Conservation (phyloP, 2,113 vertebrate genomes). For the Chaenogobius annularis region DNA sequence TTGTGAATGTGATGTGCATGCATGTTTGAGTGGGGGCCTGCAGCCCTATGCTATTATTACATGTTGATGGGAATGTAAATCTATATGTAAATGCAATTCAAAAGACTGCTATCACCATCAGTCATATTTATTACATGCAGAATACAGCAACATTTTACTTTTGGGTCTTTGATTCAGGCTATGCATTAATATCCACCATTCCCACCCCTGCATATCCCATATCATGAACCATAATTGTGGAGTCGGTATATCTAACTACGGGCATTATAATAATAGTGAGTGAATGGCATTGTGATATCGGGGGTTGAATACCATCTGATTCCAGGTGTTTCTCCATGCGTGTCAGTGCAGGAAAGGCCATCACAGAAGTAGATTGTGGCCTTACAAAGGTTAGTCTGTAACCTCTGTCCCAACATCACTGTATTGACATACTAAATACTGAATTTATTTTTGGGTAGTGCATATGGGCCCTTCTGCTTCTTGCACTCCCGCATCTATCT, state of each 20-base stretch:
- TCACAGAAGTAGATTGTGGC: conserved; percentile 70
- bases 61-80: conserved; percentile 72
- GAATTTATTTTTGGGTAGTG: conserved; percentile 65
- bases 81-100: conserved; percentile 76
- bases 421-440: conserved; percentile 30
- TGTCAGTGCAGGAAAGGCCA: conserved; percentile 76
- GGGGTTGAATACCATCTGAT: conserved; percentile 77
- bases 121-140: conserved; percentile 66
- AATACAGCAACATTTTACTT: conserved; percentile 56
- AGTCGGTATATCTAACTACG: conserved; percentile 51
- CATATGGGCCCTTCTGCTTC: conserved; percentile 34
- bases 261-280: conserved; percentile 46
- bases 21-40: conserved; percentile 50
- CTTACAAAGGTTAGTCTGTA: conserved; percentile 70
- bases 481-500: conserved; percentile 50
- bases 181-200: conserved; percentile 54
- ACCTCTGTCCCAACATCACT: conserved; percentile 48
- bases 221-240: conserved; percentile 60
- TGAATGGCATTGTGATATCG: conserved; percentile 60
- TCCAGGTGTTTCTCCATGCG: conserved; percentile 73
- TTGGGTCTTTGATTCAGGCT: conserved; percentile 40
- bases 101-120: conserved; percentile 65
- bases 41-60: conserved; percentile 60
- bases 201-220: conserved; percentile 37
- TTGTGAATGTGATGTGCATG: conserved; percentile 35